Percentiles rank a stretch among this genome's conserved stretches.
Conservation (phyloP, 2,113 vertebrate genomes). For the Corythornis cristatus region DNA sequence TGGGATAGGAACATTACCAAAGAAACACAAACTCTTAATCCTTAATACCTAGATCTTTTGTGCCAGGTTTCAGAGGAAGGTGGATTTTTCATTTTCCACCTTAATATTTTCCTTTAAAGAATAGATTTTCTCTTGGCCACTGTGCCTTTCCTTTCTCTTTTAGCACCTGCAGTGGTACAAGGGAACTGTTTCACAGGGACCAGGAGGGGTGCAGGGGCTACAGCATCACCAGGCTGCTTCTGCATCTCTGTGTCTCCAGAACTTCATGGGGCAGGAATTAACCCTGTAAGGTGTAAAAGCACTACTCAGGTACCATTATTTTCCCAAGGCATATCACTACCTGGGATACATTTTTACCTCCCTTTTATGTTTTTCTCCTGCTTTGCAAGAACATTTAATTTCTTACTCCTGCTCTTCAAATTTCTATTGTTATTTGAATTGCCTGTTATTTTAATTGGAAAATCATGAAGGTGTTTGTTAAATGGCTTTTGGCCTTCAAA, state of each 20-base stretch:
- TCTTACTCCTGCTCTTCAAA: neutral
- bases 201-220: neutral
- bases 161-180: neutral
- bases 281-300: neutral
- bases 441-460: neutral
- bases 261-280: neutral
- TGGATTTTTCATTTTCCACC: neutral
- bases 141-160: neutral
- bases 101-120: neutral
- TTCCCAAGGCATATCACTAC: neutral
- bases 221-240: neutral
- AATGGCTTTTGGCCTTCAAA: neutral
- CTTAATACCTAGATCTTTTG: neutral
- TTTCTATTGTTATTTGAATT: neutral
- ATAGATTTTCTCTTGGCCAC: neutral
- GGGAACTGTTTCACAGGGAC: neutral
- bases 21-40: neutral
- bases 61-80: neutral
- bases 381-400: neutral
- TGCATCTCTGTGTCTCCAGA: neutral
- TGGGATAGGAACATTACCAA: neutral
- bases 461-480: neutral
- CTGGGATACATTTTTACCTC: neutral
- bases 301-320: neutral
- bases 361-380: neutral